Evolutionary conservation across 2,888 invertebrate genomes (phyloP), one percentile per base, ranked within the genome.

Genomic region (Orchesella flavescens): DNA sequence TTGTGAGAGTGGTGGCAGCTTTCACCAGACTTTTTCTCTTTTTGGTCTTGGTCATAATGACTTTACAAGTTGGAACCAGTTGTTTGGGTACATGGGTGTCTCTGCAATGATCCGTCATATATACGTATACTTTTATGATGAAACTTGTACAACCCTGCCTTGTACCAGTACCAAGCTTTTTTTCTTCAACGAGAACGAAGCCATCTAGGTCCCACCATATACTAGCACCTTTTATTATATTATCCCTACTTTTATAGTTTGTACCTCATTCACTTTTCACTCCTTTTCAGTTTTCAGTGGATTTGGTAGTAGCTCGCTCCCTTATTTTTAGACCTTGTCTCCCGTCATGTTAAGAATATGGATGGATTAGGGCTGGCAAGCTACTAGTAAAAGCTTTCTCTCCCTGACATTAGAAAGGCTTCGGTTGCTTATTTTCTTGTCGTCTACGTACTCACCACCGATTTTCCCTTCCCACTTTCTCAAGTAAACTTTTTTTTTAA

Each of bases 281-380:
- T 81, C 63, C 65, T 76, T 68, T 24, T 10, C 23, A 59, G 12
- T n/a, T 44, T 49, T 65, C 53, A n/a, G 46, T 77, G 19, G 55
- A 66, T 53, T 66, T 55, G 43, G n/a, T 49, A 10, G 44, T 65
- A 2, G 15, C 63, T 63, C 65, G n/a, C 53, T 53, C 53, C 68
- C 66, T 13, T 68, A 53, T 59, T 59, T 76, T 57, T 21, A 75
- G 65, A 53, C 74, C 81, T 81, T 81, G 81, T 81, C 74, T 74
- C 74, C 65, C 66, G 81, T 81, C 81, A 81, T 81, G 81, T 74
- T 81, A 74, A 81, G 81, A 81, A 74, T 81, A 74, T 81, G 74
- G 81, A 81, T 81, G 81, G 81, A 81, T 81, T 81, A 81, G 74
- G 81, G 81, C 74, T 81, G 81, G 81, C 81, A 81, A 81, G 74